Evolutionary conservation across 64 coral and sea anemone species (phyloP).

Genomic region (Pachyseris speciosa): DNA sequence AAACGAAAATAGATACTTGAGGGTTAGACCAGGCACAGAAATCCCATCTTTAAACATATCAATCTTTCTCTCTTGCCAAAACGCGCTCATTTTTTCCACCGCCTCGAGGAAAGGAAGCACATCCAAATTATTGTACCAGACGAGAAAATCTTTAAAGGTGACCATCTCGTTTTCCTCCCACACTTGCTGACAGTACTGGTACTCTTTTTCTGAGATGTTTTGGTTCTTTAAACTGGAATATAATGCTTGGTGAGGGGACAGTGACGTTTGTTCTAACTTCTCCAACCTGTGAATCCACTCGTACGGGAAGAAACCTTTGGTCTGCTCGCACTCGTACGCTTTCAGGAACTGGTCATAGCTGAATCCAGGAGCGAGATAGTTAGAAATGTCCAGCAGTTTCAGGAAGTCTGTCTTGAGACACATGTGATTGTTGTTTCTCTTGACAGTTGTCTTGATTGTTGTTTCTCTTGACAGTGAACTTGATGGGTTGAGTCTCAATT

Average conservation of each 20-base stretch:
- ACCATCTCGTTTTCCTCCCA: conserved; percentile 8
- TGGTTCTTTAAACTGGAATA: no score
- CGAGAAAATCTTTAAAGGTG: conserved; percentile 22
- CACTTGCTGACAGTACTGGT: no score
- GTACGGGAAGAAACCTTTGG: neutral
- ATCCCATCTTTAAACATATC: conserved; percentile 47
- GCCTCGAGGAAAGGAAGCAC: conserved; percentile 5
- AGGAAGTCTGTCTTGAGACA: neutral
- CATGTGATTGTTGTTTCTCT: neutral
- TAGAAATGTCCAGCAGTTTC: conserved; percentile 35
- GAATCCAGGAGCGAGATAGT: conserved; percentile 54
- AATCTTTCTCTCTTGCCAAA: conserved; percentile 43
- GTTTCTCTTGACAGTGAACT: conserved; percentile 1
- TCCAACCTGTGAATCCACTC: no score
- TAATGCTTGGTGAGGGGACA: neutral
- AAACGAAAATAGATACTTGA: conserved; percentile 29
- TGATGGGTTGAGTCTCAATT: neutral
- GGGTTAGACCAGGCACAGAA: conserved; percentile 27
- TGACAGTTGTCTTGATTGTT: no score
- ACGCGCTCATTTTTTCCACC: conserved; percentile 38
- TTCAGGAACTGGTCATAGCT: conserved; percentile 43
- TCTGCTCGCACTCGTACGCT: neutral
- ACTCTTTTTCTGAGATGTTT: no score
- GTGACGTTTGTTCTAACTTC: conserved; percentile 13
- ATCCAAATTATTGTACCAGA: conserved; percentile 48